These are phyloP conservation scores for Villa cingulata DNA, from an alignment of 2,888 invertebrate genomes.

Conservation along the genomic window DNA sequence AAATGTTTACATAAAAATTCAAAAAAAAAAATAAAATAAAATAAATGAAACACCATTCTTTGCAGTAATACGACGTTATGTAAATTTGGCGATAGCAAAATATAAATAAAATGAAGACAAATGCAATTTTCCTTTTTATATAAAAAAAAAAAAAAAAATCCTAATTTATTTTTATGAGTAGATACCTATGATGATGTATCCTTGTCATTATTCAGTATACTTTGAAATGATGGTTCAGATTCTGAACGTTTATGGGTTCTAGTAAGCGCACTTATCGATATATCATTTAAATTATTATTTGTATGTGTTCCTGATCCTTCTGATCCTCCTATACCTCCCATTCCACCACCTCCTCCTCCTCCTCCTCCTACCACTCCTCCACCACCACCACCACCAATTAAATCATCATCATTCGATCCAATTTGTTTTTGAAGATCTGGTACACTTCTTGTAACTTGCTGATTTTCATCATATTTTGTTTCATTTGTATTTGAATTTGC, in stretches of 20 bases:
- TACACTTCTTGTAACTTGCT: constrained; percentile 31
- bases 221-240: constrained; percentile 33
- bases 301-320: no score
- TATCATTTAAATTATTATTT: constrained; percentile 17
- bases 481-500: constrained; percentile 33
- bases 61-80: no score
- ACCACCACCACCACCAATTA: constrained; percentile 2
- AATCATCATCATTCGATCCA: background rate
- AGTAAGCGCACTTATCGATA: constrained; percentile 12
- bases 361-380: background rate
- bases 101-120: no score
- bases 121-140: no score
- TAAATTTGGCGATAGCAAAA: no score
- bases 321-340: constrained; percentile 12
- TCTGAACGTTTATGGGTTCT: constrained; percentile 36
- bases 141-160: no score
- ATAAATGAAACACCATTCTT: no score
- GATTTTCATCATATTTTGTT: constrained; percentile 26
- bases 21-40: no score
- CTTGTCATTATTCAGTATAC: constrained; percentile 19
- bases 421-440: constrained; percentile 28
- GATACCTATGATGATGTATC: constrained; percentile 18
- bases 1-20: no score
- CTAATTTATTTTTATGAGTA: no score
- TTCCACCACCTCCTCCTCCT: background rate